phyloP scores from a whole-genome alignment of 2,888 invertebrate species.

The Myathropa florea region DNA sequence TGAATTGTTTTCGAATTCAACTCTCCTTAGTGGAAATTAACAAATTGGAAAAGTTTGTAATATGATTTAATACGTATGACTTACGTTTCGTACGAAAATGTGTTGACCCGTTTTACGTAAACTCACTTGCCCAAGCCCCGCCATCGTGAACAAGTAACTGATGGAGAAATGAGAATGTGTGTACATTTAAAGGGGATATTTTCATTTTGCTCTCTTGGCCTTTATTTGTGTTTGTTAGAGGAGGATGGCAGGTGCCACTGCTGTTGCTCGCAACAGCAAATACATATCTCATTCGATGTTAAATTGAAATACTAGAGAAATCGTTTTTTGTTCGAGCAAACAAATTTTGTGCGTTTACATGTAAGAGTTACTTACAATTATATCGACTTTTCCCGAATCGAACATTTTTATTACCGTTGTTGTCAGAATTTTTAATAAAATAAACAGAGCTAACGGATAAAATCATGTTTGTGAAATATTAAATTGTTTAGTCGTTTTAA shows the following conservation, averaged over 20 bases:
- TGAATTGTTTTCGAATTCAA: not conserved
- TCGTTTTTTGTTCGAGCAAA: not conserved
- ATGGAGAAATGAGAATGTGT: slow-evolving; percentile 59
- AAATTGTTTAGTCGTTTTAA: too few relatives aligned
- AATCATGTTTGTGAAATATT: too few relatives aligned
- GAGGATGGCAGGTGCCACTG: slow-evolving; percentile 9
- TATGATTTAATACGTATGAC: slow-evolving; percentile 73
- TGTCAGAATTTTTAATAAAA: too few relatives aligned
- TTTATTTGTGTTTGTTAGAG: slow-evolving; percentile 7
- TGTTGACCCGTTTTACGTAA: slow-evolving; percentile 79
- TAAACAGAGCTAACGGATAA: too few relatives aligned
- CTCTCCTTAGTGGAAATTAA: not conserved
- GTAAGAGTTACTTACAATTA: not conserved
- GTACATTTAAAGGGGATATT: slow-evolving; percentile 47
- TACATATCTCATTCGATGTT: not conserved
- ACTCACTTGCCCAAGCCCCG: slow-evolving; percentile 84
- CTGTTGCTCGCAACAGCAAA: not conserved
- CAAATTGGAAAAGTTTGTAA: slow-evolving; percentile 2
- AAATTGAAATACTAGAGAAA: not conserved
- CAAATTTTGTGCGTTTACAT: not conserved
- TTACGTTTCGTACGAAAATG: slow-evolving; percentile 80
- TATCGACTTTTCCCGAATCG: not conserved
- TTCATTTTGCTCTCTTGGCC: not conserved
- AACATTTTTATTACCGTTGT: not conserved
- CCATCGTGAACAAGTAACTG: slow-evolving; percentile 81